Evolutionary conservation across 2,113 vertebrate genomes (phyloP).

Genomic region (Tympanuchus pallidicinctus): DNA sequence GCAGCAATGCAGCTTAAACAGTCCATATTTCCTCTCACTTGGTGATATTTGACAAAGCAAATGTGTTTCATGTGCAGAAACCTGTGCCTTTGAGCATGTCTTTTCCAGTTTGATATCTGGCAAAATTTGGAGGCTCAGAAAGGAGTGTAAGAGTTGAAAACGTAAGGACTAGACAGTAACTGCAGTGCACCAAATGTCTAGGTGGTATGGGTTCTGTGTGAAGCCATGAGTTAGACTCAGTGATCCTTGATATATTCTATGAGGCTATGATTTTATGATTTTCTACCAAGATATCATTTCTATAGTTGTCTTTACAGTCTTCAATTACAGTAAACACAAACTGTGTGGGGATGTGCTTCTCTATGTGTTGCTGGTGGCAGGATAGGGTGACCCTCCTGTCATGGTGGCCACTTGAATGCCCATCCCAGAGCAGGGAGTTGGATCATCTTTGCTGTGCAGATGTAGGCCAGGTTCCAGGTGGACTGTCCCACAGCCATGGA

Average conservation of each 20-base stretch:
- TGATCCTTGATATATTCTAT: too few relatives aligned
- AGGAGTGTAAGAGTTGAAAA: neutral
- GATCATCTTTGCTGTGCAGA: neutral
- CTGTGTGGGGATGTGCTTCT: neutral
- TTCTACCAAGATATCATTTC: neutral
- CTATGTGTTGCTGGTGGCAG: accelerated
- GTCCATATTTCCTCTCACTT: neutral
- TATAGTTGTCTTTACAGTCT: neutral
- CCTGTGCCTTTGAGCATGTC: neutral
- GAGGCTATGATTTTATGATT: neutral
- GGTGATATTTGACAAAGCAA: neutral
- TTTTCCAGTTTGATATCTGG: neutral
- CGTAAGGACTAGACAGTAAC: neutral
- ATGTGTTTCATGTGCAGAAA: neutral
- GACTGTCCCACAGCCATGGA: neutral
- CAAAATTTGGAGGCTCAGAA: neutral
- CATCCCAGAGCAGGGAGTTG: neutral
- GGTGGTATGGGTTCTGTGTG: neutral
- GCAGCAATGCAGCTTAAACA: neutral
- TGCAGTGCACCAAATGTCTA: neutral
- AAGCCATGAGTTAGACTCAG: too few relatives aligned
- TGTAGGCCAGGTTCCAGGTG: neutral
- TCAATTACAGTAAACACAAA: neutral
- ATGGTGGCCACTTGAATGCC: neutral
- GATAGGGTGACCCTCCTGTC: neutral